Conservation (phyloP, 2,113 vertebrate species). For the Malurus melanocephalus region DNA sequence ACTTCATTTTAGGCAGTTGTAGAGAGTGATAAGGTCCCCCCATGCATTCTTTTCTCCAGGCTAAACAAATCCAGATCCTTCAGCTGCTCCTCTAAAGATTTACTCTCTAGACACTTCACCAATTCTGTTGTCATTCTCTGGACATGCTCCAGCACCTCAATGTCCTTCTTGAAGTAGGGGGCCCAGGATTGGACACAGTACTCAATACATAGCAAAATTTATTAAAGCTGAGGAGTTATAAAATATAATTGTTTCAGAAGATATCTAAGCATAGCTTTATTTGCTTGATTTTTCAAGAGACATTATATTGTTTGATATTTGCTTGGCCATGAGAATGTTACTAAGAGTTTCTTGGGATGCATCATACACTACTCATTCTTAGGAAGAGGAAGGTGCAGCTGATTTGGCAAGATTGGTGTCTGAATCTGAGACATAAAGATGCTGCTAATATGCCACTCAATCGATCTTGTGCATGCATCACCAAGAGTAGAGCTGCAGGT, state of each 20-base stretch:
- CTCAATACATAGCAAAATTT: neutral
- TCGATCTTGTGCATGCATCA: neutral
- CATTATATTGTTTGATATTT: neutral
- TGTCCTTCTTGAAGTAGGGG: rapidly evolving
- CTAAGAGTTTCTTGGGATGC: neutral
- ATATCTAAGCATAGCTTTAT: neutral
- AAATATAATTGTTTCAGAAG: neutral
- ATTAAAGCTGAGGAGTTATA: neutral
- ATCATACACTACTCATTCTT: neutral
- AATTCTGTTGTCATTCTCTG: neutral
- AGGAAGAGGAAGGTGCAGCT: neutral
- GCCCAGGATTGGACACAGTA: neutral
- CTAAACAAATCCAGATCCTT: neutral
- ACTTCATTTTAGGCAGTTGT: neutral
- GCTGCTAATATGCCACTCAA: neutral
- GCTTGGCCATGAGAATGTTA: neutral
- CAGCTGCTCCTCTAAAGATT: neutral
- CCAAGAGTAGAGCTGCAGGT: neutral
- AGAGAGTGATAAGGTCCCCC: no score
- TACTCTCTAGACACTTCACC: neutral
- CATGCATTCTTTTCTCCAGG: neutral
- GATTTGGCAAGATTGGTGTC: neutral
- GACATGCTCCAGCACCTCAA: neutral
- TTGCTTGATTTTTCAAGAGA: neutral
- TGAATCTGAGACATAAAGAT: constrained; percentile 14